Conservation (phyloP, 2,797 vertebrate species). For the Helarctos malayanus region DNA sequence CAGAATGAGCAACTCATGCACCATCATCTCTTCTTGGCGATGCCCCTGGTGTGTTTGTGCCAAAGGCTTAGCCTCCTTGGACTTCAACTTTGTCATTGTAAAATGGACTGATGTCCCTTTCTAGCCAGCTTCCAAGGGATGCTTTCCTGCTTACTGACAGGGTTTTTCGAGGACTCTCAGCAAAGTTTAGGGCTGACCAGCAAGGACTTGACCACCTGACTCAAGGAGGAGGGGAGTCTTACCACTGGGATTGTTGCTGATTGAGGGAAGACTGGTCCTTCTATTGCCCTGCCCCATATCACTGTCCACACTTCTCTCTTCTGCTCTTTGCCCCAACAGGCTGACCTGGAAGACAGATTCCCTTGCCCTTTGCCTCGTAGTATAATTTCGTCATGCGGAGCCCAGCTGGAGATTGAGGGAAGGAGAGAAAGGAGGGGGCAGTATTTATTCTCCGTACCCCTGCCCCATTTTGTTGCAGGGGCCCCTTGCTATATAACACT, state of each 20-base stretch:
- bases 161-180: neutral
- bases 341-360: neutral
- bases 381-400: neutral
- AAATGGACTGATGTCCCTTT: neutral
- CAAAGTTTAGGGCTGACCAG: neutral
- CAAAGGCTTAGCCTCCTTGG: neutral
- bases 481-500: too few species aligned
- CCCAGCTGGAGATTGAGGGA: accelerated
- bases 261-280: neutral
- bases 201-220: accelerated
- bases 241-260: neutral
- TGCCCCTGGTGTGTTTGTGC: neutral
- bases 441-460: neutral
- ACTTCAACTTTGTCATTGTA: neutral
- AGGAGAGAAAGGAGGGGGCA: too few species aligned
- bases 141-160: too few species aligned
- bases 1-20: neutral
- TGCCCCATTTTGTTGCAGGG: too few species aligned
- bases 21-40: neutral
- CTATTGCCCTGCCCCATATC: accelerated
- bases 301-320: neutral
- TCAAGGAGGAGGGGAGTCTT: neutral
- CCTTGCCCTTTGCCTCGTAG: neutral
- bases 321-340: neutral
- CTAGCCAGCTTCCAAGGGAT: neutral